Evolutionary conservation across 2,797 vertebrate genomes (phyloP), one percentile per base, ranked within the genome.

Genomic region (Gymnocypris eckloni): DNA sequence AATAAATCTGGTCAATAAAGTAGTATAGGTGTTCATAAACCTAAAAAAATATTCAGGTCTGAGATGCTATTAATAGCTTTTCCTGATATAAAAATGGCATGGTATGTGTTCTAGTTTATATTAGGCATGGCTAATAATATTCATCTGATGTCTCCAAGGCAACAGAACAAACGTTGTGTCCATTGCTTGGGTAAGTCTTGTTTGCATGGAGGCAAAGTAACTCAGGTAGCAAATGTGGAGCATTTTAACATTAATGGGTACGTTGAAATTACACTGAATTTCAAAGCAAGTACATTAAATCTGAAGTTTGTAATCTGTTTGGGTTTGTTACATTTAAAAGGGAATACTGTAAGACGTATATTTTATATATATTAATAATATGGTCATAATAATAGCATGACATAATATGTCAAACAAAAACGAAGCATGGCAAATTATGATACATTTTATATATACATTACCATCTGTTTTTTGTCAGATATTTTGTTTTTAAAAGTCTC

Each of bases 201-300:
- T 91, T 91, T 87, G 59, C 86, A 76, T 37, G 82, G 2, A 75
- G n/a, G 13, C 12, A 82, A 20, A 9, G 43, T 10, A 4, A 50
- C 9, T 73, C n/a, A 75, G 4, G 9, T 59, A 16, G 12, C 33
- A 82, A 83, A 73, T 43, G 20, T 67, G 59, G 15, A 22, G 20
- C 15, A 33, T 45, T 45, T 12, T 13, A 43, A 15, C 43, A 72
- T 48, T 25, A 73, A 75, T 28, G 43, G 2, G 43, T 10, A 11
- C 20, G 5, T 56, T 77, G 12, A 78, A 78, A 41, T 12, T 56
- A 39, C 37, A 45, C 12, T 59, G 20, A 41, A 43, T 43, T 59
- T 41, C 59, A 77, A 59, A 25, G 52, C 20, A n/a, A 41, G 12
- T n/a, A 25, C 20, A 59, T 41, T 41, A n/a, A 33, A 54, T 76